A percentile compares a stretch with the other conserved stretches of the same genome.
phyloP scores from a whole-genome alignment of 1,140 invertebrate species.

The Trichonephila inaurata region DNA sequence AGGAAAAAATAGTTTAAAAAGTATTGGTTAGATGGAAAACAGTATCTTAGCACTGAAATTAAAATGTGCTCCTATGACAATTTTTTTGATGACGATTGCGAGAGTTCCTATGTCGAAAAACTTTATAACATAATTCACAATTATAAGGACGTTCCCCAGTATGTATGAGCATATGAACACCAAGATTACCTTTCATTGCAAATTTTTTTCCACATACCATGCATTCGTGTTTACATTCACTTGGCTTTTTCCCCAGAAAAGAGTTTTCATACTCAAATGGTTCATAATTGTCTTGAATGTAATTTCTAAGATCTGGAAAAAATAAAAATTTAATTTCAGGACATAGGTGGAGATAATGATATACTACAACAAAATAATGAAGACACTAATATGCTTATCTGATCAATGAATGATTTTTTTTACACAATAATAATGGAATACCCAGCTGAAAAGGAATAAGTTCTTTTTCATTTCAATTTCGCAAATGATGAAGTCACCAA shows the following conservation, averaged over 20 bases:
- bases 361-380: no score
- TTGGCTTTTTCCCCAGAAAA: neutral
- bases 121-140: constrained; percentile 58
- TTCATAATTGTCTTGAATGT: constrained; percentile 29
- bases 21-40: neutral
- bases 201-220: constrained; percentile 63
- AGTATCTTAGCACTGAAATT: neutral
- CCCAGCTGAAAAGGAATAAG: no score
- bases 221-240: constrained; percentile 46
- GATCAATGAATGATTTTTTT: no score
- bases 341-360: no score
- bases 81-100: constrained; percentile 61
- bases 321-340: neutral
- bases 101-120: constrained; percentile 68
- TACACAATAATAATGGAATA: no score
- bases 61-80: constrained; percentile 21
- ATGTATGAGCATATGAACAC: constrained; percentile 73
- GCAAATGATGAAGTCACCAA: no score
- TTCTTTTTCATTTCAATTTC: no score
- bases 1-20: neutral
- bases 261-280: neutral
- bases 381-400: no score
- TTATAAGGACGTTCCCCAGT: constrained; percentile 65
- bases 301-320: constrained; percentile 18
- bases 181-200: constrained; percentile 66